Base-by-base conservation (phyloP, 2,888 invertebrate species). In the Athalia circularis region DNA sequence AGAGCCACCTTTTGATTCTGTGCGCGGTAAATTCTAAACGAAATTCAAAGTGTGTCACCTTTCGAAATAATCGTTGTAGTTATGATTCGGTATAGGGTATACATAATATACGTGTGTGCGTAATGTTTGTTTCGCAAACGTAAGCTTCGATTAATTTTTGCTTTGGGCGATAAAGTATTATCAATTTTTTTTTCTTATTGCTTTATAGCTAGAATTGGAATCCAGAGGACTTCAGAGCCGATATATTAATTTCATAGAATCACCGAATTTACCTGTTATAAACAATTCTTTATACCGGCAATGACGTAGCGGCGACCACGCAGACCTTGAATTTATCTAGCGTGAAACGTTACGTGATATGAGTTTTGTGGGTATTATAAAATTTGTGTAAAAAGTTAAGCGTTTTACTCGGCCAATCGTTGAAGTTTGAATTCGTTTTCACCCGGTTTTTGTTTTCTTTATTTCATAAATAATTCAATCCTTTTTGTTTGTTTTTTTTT, bases 31-130 rank as follows among this genome's bases (percentile, higher is more conserved):
- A 13, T 13, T n/a, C 50, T 50, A 52, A 68, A 54, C 15, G 43
- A 54, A 68, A 68, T 68, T 68, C 54, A 52, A 68, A 68, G 68
- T 54, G 52, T 68, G 68, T 43, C 68, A 68, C 68, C 52, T 72
- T 72, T 72, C 72, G 72, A 72, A 72, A 72, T 72, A 59, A 47
- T 57, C 0, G 8, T 48, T 48, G 45, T 43, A 57, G 11, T 9
- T 13, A n/a, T 47, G 13, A 48, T 72, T 57, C 72, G 59, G 8
- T 4, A n/a, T 54, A n/a, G 8, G 7, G 13, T 48, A 8, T 13
- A 3, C 1, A 3, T 45, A n/a, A 11, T 47, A 5, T 64, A 9
- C 8, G 13, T 15, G 9, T 9, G 6, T 62, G 9, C n/a, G 4
- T 61, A 29, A 29, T 61, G 8, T 61, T 29, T 29, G 29, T 3